Base-by-base conservation (phyloP, 2,888 invertebrate genomes). In the Troides aeacus region DNA sequence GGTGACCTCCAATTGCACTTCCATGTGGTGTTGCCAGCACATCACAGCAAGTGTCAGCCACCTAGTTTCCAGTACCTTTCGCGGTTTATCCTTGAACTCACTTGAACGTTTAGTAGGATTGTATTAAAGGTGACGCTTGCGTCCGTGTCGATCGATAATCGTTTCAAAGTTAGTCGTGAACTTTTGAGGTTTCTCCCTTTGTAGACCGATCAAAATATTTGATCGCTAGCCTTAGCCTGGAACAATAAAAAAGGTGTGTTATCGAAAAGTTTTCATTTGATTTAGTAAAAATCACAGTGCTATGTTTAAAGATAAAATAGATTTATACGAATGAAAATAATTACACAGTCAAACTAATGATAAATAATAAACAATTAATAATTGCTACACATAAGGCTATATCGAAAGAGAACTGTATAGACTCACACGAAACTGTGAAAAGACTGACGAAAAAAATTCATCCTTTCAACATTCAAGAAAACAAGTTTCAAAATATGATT, bases 1-100 rank as follows among this genome's bases (percentile, higher is more conserved):
- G 81, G 91, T 92, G 81, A 90, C 87, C 78, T 91, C 91, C 78
- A 88, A 82, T 76, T 86, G 86, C 86, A 88, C 86, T 83, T 80
- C 82, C 75, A 82, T 85, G 87, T 81, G 86, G 82, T 87, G 87
- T 87, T 82, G 83, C 85, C 86, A 82, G 88, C 86, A 86, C 92
- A 92, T 92, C 86, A 88, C 92, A 90, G 39, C 87, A 81, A 81
- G 85, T 85, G 83, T 82, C 73, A 68, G 73, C 75, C 80, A 78
- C 80, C 72, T 72, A 71, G 70, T 73, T 36, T 74, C 76, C 71
- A 68, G 69, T 67, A 73, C 71, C 73, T 64, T 63, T 62, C 46
- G 17, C 58, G 36, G 61, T 57, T 62, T 68, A 66, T 65, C 61
- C 56, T 39, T 39, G 39, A 39, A 39, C 60, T 56, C 23, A 60